Base-by-base conservation (phyloP, 2,113 vertebrate species). In the Oreochromis tanganicae region DNA sequence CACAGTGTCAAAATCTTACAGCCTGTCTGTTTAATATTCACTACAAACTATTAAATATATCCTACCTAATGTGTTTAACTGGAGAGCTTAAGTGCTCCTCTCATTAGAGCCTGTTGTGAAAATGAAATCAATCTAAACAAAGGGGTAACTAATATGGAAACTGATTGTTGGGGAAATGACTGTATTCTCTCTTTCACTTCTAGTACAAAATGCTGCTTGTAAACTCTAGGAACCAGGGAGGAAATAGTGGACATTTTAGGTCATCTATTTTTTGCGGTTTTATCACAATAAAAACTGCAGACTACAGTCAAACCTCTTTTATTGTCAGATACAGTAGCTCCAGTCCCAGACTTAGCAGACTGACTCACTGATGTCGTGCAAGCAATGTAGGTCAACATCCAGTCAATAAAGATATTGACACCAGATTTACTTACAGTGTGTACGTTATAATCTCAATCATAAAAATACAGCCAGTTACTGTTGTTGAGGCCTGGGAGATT, bases 381-480 rank as follows among this genome's bases (percentile, higher is more conserved):
- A 54, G 19, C 6, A 50, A 86, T 83, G 4, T 29, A 41, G 86
- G 90, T 85, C 87, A 80, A 88, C 84, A 84, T 38, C 84, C 80
- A 68, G 66, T 88, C 89, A 89, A 85, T 93, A 85, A 86, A 94
- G 92, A 95, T 92, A 89, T 90, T 38, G 2, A 88, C 83, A 34
- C 43, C 84, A 85, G 57, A 86, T 89, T 91, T 61, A 79, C n/a
- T 84, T 55, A 4, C 7, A 48, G 57, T 56, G 11, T 71, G 14
- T 17, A 17, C 7, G 4, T 24, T 3, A 61, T 83, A 73, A 88
- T 85, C 52, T 68, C 24, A 48, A n/a, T 80, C 29, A 9, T 71
- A 63, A 81, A 80, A 24, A 54, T 32, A 43, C 34, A 73, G 66
- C 19, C 48, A 27, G 36, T 57, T n/a, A 38, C 43, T 75, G 21